Evolutionary conservation across 2,888 invertebrate species (phyloP), one percentile per base, ranked within the genome.

Genomic region (Andrena camellia): DNA sequence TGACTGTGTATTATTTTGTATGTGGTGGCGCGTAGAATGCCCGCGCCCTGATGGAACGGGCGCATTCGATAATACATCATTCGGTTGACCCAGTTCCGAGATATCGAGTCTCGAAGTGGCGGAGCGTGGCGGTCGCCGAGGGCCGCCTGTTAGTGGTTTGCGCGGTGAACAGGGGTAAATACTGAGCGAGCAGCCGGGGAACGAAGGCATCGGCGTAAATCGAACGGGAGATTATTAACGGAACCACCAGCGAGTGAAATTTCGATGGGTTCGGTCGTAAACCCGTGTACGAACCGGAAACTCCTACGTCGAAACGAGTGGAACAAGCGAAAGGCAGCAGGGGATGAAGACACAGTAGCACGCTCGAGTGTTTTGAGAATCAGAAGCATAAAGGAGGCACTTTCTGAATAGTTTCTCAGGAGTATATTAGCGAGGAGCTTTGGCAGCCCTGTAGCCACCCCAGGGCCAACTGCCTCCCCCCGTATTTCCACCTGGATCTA

Each of bases 31-130:
- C 35, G 69, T 23, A 62, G 78, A 71, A 69, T 64, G 69, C 66
- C 59, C 52, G 50, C 35, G 29, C 52, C 31, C 42, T 42, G 59
- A 69, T 54, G 70, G 79, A 62, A 69, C 70, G 77, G 20, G 57
- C 54, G 63, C 29, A 71, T 79, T 82, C 77, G 82, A 85, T 85
- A 79, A 86, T 86, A 85, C 79, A 83, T 85, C 77, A 80, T 82
- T 83, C 85, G 85, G 75, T 68, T 83, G 86, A 86, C 86, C 86
- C 85, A 83, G 85, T 85, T 86, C 76, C 76, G 75, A 60, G 84
- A 81, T 83, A 83, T 78, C 85, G 80, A 80, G 80, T 81, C 86
- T 73, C 83, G 75, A 83, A 81, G 85, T 83, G 85, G 72, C 75
- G 73, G 78, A 73, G 63, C 77, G 79, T 76, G 78, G 78, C 64